Conservation (phyloP, 1,140 invertebrate species). For the Venustaconcha ellipsiformis region DNA sequence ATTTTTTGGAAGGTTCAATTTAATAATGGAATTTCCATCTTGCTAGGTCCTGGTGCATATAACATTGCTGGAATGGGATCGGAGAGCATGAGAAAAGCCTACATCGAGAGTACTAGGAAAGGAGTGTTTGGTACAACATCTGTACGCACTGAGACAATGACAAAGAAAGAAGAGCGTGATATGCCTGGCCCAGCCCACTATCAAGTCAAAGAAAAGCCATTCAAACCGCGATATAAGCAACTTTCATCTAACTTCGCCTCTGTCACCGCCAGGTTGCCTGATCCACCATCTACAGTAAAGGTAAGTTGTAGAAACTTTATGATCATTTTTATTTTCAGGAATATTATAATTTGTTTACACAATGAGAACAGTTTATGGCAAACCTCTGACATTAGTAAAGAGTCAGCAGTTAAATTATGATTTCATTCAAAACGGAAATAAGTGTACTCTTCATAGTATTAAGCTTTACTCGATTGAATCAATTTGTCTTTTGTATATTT, state of each 20-base stretch:
- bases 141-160: constrained; percentile 43
- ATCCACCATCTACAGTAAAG: constrained; percentile 30
- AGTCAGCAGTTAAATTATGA: too few relatives aligned
- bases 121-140: constrained; percentile 64
- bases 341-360: too few relatives aligned
- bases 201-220: constrained; percentile 53
- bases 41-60: constrained; percentile 66
- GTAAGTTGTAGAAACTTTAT: constrained; percentile 4
- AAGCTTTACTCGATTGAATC: too few relatives aligned
- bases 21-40: background rate
- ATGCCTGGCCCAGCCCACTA: constrained; percentile 62
- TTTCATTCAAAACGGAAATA: too few relatives aligned
- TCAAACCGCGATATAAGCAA: constrained; percentile 44
- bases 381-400: too few relatives aligned
- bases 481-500: too few relatives aligned
- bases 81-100: constrained; percentile 66
- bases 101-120: constrained; percentile 61
- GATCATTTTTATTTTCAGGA: too few relatives aligned
- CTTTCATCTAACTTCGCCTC: constrained; percentile 63
- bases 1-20: too few relatives aligned
- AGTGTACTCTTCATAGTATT: too few relatives aligned
- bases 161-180: constrained; percentile 49
- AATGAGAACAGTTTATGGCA: too few relatives aligned
- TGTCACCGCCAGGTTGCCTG: constrained; percentile 46
- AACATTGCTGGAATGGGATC: constrained; percentile 66